phyloP scores from a whole-genome alignment of 2,113 vertebrate genomes.

The Phrynosoma platyrhinos region DNA sequence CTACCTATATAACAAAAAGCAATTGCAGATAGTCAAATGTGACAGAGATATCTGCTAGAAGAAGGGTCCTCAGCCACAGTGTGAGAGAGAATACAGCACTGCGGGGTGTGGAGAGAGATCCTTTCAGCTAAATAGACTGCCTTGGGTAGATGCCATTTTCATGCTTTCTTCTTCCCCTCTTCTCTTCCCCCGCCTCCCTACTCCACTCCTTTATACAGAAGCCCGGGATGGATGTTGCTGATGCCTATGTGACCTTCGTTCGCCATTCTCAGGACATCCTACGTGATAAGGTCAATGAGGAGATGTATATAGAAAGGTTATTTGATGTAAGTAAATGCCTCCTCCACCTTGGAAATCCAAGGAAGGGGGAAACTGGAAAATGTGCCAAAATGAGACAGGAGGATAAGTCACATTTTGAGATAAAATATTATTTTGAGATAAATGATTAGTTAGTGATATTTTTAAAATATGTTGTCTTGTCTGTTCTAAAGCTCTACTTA shows the following conservation, averaged over 20 bases:
- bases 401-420: conserved; percentile 99
- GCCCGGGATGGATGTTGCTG: conserved; percentile 97
- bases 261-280: conserved; percentile 99
- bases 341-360: conserved; percentile 88
- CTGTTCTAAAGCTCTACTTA: conserved; percentile 81
- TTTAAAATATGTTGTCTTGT: conserved; percentile 71
- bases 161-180: conserved; percentile 10
- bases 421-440: conserved; percentile 70
- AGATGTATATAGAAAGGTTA: conserved; percentile 99
- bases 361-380: conserved; percentile 92
- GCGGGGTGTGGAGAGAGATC: neutral
- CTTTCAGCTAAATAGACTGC: conserved; percentile 15
- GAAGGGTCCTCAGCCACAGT: neutral
- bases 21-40: neutral
- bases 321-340: conserved; percentile 99
- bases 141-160: conserved; percentile 51
- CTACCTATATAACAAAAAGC: neutral
- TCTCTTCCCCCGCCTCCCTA: conserved; percentile 53
- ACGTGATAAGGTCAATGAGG: conserved; percentile 99
- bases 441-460: conserved; percentile 31
- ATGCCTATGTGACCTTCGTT: conserved; percentile 97
- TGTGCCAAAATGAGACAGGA: conserved; percentile 99
- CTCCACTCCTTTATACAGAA: conserved; percentile 84
- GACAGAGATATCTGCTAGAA: conserved; percentile 32
- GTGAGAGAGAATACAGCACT: neutral